Conservation (phyloP, 2,797 vertebrate genomes). For the Emys orbicularis region DNA sequence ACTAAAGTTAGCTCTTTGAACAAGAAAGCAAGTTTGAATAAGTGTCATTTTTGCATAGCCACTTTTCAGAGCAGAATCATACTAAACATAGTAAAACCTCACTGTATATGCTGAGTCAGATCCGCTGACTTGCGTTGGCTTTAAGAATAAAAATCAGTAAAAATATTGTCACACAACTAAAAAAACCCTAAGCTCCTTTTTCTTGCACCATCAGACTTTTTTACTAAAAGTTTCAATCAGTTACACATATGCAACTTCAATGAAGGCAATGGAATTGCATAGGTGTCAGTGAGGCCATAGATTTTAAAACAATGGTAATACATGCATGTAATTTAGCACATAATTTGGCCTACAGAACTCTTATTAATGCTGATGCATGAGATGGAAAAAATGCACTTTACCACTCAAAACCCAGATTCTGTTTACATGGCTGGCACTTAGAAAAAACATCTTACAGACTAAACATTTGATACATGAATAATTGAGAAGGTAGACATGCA, state of each 20-base stretch:
- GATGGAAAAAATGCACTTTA: not conserved
- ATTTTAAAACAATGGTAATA: not conserved
- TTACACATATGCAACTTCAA: not conserved
- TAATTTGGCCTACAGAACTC: not conserved
- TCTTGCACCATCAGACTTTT: not conserved
- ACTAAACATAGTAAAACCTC: not conserved
- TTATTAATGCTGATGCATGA: not conserved
- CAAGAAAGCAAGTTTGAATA: not conserved
- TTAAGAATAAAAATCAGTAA: too few relatives aligned
- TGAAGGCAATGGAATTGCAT: not conserved
- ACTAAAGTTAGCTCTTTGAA: not conserved
- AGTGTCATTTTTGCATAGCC: not conserved
- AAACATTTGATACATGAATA: not conserved
- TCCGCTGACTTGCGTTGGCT: not conserved
- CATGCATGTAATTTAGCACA: not conserved
- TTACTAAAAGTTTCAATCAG: not conserved
- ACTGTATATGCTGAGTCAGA: not conserved
- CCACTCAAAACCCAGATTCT: not conserved
- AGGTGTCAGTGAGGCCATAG: too few relatives aligned
- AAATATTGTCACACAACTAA: not conserved
- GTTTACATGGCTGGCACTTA: not conserved
- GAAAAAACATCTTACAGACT: not conserved
- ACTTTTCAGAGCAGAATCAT: conserved; percentile 7
- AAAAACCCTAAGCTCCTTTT: not conserved
- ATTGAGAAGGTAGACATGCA: not conserved